These are phyloP conservation scores for Lasioglossum baleicum DNA, from an alignment of 1,140 invertebrate genomes.

Conservation along the genomic window DNA sequence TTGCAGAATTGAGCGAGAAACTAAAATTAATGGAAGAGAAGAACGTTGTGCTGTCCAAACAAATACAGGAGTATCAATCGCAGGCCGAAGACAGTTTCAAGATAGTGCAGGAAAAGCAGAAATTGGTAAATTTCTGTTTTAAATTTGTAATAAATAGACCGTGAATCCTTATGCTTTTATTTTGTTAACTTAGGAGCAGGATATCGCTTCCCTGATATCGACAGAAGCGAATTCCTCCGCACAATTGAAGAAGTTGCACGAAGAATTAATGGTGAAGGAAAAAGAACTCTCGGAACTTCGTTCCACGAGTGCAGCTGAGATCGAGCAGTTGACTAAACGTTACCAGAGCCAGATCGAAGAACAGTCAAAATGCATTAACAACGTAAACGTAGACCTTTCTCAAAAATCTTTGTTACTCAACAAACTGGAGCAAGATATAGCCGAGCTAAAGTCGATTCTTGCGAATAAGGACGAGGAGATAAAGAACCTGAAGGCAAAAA, in stretches of 20 bases:
- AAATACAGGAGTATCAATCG: slow-evolving; percentile 54
- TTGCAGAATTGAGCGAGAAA: slow-evolving; percentile 61
- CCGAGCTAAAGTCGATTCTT: slow-evolving; percentile 69
- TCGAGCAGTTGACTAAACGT: slow-evolving; percentile 68
- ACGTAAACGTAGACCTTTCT: slow-evolving; percentile 64
- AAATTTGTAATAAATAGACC: no score
- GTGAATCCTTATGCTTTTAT: no score
- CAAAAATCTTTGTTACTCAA: slow-evolving; percentile 65
- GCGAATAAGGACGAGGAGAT: slow-evolving; percentile 75
- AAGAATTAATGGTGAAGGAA: slow-evolving; percentile 64
- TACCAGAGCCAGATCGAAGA: slow-evolving; percentile 67
- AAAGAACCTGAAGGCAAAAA: slow-evolving; percentile 75
- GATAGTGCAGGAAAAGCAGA: slow-evolving; percentile 62
- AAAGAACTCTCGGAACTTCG: slow-evolving; percentile 70
- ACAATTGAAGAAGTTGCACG: slow-evolving; percentile 63
- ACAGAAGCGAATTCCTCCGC: slow-evolving; percentile 53
- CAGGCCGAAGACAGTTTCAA: slow-evolving; percentile 50
- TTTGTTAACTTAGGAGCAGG: slow-evolving; percentile 58
- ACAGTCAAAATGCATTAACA: slow-evolving; percentile 69
- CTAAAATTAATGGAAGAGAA: slow-evolving; percentile 56
- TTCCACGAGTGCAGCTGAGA: slow-evolving; percentile 62
- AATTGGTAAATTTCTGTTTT: slow-evolving; percentile 60
- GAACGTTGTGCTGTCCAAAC: slow-evolving; percentile 53
- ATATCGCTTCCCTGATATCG: slow-evolving; percentile 56
- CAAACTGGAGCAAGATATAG: slow-evolving; percentile 70